These are phyloP conservation scores for Sarcophaga rosellei DNA, from an alignment of 2,888 invertebrate species.

Conservation along the genomic window DNA sequence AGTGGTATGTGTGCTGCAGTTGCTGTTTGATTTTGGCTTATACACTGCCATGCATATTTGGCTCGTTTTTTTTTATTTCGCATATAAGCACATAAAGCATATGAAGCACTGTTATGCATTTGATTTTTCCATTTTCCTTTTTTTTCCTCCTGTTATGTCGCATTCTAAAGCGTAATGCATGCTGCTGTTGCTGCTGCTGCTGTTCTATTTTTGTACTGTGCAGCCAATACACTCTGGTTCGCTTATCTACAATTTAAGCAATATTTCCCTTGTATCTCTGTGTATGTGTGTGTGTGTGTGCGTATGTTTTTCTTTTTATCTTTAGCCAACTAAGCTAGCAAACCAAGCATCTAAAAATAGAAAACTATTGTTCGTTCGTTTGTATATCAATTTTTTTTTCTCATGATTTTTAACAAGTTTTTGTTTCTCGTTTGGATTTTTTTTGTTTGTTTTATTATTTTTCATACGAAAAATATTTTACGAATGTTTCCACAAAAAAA, in stretches of 20 bases:
- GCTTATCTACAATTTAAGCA: not conserved
- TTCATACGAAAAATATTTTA: too few species aligned
- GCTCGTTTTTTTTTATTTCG: too few species aligned
- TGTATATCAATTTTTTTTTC: not conserved
- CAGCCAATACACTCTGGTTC: not conserved
- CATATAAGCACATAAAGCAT: too few species aligned
- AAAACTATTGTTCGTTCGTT: too few species aligned
- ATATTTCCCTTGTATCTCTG: not conserved
- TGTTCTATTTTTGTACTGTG: not conserved
- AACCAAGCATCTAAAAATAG: not conserved
- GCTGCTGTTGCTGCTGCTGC: not conserved
- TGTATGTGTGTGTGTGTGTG: not conserved
- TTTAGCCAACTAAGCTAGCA: not conserved
- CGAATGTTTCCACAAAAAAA: too few species aligned
- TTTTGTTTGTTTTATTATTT: not conserved
- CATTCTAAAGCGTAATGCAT: not conserved
- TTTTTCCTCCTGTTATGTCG: not conserved
- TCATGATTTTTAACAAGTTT: not conserved
- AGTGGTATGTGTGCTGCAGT: too few species aligned
- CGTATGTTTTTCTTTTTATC: not conserved
- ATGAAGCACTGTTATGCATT: too few species aligned
- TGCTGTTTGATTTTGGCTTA: not conserved
- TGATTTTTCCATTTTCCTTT: not conserved
- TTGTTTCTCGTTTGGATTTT: not conserved
- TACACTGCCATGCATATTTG: not conserved